Conservation (phyloP, 1,140 invertebrate species). For the Drosophila orosa region DNA sequence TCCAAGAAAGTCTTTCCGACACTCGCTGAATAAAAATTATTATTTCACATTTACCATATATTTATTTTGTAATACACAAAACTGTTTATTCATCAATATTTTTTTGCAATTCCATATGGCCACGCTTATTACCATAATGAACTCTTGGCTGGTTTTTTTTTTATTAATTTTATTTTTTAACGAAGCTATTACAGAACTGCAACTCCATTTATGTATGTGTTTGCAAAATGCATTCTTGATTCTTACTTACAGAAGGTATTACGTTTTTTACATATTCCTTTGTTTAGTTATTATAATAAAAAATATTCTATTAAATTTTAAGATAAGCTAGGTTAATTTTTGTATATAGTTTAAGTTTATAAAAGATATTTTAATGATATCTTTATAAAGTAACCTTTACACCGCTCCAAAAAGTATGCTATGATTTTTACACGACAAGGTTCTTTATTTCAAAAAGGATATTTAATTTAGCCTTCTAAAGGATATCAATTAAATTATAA, state of each 20-base stretch:
- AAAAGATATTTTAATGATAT: too few relatives aligned
- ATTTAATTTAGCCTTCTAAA: too few relatives aligned
- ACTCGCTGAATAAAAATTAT: background rate
- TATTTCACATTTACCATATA: constrained; percentile 1
- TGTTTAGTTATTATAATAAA: background rate
- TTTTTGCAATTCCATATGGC: constrained; percentile 8
- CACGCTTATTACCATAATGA: constrained; percentile 12
- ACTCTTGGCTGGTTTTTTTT: background rate
- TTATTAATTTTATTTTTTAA: background rate
- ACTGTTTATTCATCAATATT: constrained; percentile 4
- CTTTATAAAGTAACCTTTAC: too few relatives aligned
- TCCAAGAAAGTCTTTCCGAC: too few relatives aligned
- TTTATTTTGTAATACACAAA: constrained; percentile 14
- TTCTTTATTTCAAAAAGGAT: too few relatives aligned
- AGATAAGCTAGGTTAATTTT: background rate
- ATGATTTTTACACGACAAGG: too few relatives aligned
- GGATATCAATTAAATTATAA: too few relatives aligned
- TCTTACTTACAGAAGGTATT: too few relatives aligned
- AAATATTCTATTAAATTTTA: background rate
- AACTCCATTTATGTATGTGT: background rate
- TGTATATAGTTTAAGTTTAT: too few relatives aligned
- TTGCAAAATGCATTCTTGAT: constrained; percentile 4
- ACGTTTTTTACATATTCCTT: background rate
- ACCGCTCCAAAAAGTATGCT: constrained; percentile 3
- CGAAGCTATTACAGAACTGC: background rate